phyloP scores from a whole-genome alignment of 2,113 vertebrate genomes.

The Chloropsis hardwickii region DNA sequence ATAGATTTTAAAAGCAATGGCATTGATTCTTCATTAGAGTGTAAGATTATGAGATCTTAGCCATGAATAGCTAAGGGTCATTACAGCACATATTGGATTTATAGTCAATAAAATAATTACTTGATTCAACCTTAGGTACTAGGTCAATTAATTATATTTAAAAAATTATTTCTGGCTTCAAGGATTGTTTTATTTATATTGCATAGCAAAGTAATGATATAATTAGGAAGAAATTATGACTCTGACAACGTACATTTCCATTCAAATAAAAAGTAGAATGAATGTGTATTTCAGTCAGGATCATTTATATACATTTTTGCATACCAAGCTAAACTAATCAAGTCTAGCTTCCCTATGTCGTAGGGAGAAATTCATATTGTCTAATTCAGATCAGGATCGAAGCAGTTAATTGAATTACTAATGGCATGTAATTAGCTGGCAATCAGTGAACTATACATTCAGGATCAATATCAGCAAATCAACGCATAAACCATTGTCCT shows the following conservation, averaged over 20 bases:
- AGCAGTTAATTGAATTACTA: constrained; percentile 18
- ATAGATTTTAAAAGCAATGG: not conserved
- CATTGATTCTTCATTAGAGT: constrained; percentile 36
- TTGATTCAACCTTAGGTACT: constrained; percentile 12
- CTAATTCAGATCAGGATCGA: not conserved
- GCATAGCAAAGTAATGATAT: constrained; percentile 22
- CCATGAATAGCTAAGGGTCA: constrained; percentile 1
- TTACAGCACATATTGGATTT: constrained; percentile 37
- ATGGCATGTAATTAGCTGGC: not conserved
- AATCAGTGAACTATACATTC: not conserved
- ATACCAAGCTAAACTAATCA: not conserved
- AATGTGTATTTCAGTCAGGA: not conserved
- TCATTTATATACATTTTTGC: not conserved
- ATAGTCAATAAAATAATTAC: constrained; percentile 60
- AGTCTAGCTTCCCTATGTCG: not conserved
- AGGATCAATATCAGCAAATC: not conserved
- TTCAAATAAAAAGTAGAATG: not conserved
- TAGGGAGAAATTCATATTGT: not conserved
- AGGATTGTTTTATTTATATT: constrained; percentile 25
- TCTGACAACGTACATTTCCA: not conserved
- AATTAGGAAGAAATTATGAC: constrained; percentile 41
- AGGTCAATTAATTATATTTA: constrained; percentile 26
- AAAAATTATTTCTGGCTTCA: not conserved
- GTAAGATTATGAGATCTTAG: constrained; percentile 26
- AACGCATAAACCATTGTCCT: not conserved